Conservation (phyloP, 1,140 invertebrate species). For the Drosophila hydei region DNA sequence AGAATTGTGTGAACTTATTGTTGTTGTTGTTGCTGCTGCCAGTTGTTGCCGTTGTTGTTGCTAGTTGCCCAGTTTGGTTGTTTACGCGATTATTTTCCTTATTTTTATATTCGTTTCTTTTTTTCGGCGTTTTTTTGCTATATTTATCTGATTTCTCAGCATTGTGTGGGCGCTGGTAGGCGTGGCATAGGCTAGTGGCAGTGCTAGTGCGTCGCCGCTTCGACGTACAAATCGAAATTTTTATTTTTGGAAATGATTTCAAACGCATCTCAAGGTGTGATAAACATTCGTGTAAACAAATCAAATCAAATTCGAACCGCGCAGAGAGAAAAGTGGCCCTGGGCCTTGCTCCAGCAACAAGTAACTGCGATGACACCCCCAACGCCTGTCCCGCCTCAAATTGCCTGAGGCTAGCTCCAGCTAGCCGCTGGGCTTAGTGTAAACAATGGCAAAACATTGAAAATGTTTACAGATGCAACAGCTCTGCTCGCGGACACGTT, state of each 20-base stretch:
- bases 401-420: background rate
- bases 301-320: conserved; percentile 43
- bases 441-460: conserved; percentile 6
- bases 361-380: conserved; percentile 10
- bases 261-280: conserved; percentile 79
- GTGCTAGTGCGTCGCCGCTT: conserved; percentile 4
- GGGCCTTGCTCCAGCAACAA: conserved; percentile 38
- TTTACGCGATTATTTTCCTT: conserved; percentile 71
- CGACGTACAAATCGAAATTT: conserved; percentile 31
- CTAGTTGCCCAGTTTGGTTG: conserved; percentile 36
- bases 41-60: conserved; percentile 23
- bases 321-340: conserved; percentile 23
- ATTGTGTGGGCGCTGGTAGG: background rate
- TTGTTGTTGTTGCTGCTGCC: conserved; percentile 16
- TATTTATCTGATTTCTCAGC: conserved; percentile 62
- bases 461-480: conserved; percentile 2
- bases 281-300: conserved; percentile 79
- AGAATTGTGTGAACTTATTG: conserved; percentile 73
- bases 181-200: background rate
- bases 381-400: background rate
- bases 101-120: conserved; percentile 18
- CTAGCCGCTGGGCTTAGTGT: background rate
- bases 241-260: conserved; percentile 82
- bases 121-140: conserved; percentile 58
- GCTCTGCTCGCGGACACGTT: background rate